Base-by-base conservation (phyloP, 2,797 vertebrate genomes). In the Onychomys arenicola region DNA sequence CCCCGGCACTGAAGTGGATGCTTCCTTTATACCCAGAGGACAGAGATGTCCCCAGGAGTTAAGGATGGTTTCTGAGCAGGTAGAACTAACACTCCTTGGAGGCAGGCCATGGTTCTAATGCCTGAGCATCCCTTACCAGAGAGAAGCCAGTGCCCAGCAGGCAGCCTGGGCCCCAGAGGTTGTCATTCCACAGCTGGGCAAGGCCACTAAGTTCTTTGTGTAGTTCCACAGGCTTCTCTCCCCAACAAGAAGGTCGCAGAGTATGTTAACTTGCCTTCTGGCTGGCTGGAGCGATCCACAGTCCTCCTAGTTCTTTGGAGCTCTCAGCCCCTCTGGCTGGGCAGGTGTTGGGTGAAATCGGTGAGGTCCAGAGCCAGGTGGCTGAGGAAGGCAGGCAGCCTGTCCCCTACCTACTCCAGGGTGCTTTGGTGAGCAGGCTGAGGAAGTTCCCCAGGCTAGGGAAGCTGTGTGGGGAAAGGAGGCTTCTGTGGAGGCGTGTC, bases 91-190 rank as follows among this genome's bases (percentile, higher is more conserved):
- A 1, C 12, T 16, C 3, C 40, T 52, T 6, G 63, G n/a, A 69
- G 40, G 59, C 32, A n/a, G 27, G 37, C 23, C 55, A 6, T 77
- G 43, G 37, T 21, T 27, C 63, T 8, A 23, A 2, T 1, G 3
- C 1, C 27, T 0, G 4, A 46, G 40, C 11, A 16, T 83, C 37
- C 37, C 40, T 29, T 29, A 52, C 55, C 17, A 2, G 1, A 0
- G 52, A 11, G 46, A 65, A 77, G 65, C 46, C 29, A 1, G 0
- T 0, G 9, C 12, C 16, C 0, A 0, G n/a, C n/a, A 14, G n/a
- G 87, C 16, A 11, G 77, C 52, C 81, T 12, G 27, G 5, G 37
- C 0, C 40, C 16, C 29, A 0, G 2, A 0, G 0, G 59, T 14
- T 13, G 0, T 46, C 37, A 14, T 37, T 57, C 71, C 34, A 17